Base-by-base conservation (phyloP, 2,888 invertebrate genomes). In the Orthosia gothica region DNA sequence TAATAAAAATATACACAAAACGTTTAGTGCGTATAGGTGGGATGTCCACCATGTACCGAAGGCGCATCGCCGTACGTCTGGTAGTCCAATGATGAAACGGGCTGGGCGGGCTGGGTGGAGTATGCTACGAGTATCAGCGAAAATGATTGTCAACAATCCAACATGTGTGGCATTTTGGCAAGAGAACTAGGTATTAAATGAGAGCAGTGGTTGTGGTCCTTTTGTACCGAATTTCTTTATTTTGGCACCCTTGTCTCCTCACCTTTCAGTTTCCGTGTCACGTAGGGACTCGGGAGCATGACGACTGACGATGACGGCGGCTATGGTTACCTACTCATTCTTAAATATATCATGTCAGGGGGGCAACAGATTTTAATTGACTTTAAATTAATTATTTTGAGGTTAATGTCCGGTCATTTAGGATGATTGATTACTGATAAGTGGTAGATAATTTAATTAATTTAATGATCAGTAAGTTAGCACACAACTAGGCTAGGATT, bases 251-350 rank as follows among this genome's bases (percentile, higher is more conserved):
- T 40, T 52, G 7, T 66, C 32, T 69, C 50, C 40, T 59, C 70
- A 59, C 23, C 52, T 57, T 82, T 69, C 59, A 69, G 54, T 68
- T 71, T 69, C 63, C 82, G 23, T 65, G 82, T 77, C 80, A 80
- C 77, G 80, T 82, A 66, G 65, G 40, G 23, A 32, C 59, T 52
- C 23, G 50, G 68, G 58, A 64, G 50, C 23, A 64, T 65, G 68
- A 77, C 65, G 70, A 74, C 45, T 52, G 54, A 58, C 54, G 61
- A 58, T 58, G 57, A 50, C 50, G 23, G 70, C 45, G 18, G 16
- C n/a, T 69, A 40, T 40, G 15, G 7, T 26, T 23, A 40, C 40
- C 40, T 40, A 66, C 59, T 52, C 26, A 59, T 82, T 66, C 68
- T 77, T 69, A 49, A 32, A 58, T 62, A 72, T 40, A 50, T 50